These are phyloP conservation scores for Cordilura impudica DNA, from an alignment of 2,888 invertebrate genomes.

Conservation along the genomic window DNA sequence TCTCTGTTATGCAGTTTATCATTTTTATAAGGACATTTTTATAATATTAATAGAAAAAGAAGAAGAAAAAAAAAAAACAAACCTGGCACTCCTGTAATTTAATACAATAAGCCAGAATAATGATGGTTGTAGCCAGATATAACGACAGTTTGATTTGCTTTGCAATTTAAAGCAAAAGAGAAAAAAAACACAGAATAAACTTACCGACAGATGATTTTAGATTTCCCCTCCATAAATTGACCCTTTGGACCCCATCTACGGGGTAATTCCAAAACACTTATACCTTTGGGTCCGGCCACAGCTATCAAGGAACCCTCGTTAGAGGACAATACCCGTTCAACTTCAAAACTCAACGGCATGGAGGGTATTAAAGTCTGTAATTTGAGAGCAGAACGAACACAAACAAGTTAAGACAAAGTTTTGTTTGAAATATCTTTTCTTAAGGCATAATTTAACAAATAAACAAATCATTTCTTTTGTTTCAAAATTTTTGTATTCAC, in stretches of 20 bases:
- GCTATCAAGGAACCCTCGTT: conserved; percentile 82
- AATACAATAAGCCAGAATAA: conserved; percentile 57
- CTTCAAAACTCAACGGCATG: conserved; percentile 82
- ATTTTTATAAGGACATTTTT: conserved; percentile 60
- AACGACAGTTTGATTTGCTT: conserved; percentile 51
- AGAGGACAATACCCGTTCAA: conserved; percentile 82
- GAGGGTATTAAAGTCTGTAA: conserved; percentile 83
- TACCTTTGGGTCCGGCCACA: conserved; percentile 83
- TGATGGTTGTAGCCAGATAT: conserved; percentile 38
- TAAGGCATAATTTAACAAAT: conserved; percentile 48
- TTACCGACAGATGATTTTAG: conserved; percentile 80
- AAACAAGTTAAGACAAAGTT: conserved; percentile 5
- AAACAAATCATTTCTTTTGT: conserved; percentile 53
- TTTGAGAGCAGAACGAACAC: conserved; percentile 7
- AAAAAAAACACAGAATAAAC: conserved; percentile 19
- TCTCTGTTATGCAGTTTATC: conserved; percentile 56
- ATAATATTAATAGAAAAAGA: conserved; percentile 6
- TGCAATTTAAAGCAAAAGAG: background rate
- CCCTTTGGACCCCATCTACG: conserved; percentile 83
- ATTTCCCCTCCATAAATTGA: conserved; percentile 82
- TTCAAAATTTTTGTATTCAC: background rate
- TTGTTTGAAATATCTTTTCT: background rate
- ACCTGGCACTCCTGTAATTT: conserved; percentile 12
- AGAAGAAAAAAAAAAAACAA: background rate
- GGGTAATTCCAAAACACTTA: conserved; percentile 84